These are phyloP conservation scores for Gavialis gangeticus DNA, from an alignment of 2,113 vertebrate genomes.

Conservation along the genomic window DNA sequence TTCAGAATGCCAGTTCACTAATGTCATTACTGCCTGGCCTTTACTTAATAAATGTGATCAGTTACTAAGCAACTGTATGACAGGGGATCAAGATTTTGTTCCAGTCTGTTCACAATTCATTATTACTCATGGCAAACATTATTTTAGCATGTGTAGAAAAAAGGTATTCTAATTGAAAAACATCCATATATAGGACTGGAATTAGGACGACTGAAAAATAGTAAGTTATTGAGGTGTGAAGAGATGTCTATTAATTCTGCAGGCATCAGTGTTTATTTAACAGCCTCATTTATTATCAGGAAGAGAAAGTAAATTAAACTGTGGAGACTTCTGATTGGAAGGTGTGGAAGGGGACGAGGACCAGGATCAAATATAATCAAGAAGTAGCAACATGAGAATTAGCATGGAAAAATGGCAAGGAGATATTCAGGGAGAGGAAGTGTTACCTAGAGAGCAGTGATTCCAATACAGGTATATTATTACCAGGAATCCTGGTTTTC, in stretches of 20 bases:
- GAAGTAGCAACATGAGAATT: background rate
- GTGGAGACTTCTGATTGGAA: background rate
- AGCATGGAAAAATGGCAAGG: background rate
- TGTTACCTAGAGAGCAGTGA: background rate
- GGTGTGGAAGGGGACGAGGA: background rate
- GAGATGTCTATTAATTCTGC: background rate
- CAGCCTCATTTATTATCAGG: background rate
- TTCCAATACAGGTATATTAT: rapidly evolving
- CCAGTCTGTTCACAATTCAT: background rate
- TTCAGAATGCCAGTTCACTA: background rate
- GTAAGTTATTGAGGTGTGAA: background rate
- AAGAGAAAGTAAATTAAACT: background rate
- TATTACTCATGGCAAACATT: background rate
- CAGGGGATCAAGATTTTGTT: background rate
- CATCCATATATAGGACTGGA: background rate
- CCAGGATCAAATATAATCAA: background rate
- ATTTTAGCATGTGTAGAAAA: background rate
- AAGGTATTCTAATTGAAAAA: background rate
- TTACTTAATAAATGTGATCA: background rate
- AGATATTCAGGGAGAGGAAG: background rate
- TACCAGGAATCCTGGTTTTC: background rate
- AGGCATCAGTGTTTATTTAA: background rate
- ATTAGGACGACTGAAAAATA: background rate
- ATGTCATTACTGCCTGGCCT: background rate
- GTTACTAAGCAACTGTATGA: background rate